A percentile compares a stretch with the other conserved stretches of the same genome.
Conservation (phyloP, 1,140 invertebrate genomes). For the Diprion similis region DNA sequence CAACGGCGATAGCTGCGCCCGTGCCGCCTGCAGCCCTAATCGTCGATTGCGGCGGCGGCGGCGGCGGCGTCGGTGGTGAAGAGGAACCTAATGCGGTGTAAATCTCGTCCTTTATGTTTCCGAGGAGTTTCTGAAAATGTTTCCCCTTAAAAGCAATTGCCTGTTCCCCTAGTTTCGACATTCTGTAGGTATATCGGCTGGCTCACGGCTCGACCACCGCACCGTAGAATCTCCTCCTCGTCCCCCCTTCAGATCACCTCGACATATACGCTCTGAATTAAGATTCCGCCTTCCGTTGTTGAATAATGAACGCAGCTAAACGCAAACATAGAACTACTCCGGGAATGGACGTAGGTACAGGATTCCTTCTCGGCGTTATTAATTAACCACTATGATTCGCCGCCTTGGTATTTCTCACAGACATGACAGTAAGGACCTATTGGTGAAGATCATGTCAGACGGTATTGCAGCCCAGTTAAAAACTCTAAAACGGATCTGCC, state of each 20-base stretch:
- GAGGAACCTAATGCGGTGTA: slow-evolving; percentile 4
- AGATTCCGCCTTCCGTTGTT: background rate
- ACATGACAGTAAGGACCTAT: too few species aligned
- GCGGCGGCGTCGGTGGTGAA: background rate
- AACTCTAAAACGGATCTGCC: too few species aligned
- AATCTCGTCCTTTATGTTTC: slow-evolving; percentile 7
- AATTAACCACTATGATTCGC: background rate
- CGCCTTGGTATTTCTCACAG: too few species aligned
- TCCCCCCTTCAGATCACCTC: too few species aligned
- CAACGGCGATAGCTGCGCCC: background rate
- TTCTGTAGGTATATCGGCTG: slow-evolving; percentile 24
- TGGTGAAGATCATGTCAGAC: too few species aligned
- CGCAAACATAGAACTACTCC: background rate
- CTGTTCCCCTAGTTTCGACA: slow-evolving; percentile 48
- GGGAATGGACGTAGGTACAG: background rate
- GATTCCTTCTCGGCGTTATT: background rate
- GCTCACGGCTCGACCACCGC: background rate
- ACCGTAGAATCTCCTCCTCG: too few species aligned
- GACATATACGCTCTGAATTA: background rate
- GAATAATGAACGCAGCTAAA: background rate
- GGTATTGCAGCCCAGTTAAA: too few species aligned
- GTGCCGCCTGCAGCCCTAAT: background rate
- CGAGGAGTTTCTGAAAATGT: slow-evolving; percentile 10
- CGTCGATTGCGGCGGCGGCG: background rate
- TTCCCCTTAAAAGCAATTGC: slow-evolving; percentile 55